A percentile compares a stretch with the other conserved stretches of the same genome.
Evolutionary conservation across 1,140 invertebrate species (phyloP).

Genomic region (Drosophila biarmipes): DNA sequence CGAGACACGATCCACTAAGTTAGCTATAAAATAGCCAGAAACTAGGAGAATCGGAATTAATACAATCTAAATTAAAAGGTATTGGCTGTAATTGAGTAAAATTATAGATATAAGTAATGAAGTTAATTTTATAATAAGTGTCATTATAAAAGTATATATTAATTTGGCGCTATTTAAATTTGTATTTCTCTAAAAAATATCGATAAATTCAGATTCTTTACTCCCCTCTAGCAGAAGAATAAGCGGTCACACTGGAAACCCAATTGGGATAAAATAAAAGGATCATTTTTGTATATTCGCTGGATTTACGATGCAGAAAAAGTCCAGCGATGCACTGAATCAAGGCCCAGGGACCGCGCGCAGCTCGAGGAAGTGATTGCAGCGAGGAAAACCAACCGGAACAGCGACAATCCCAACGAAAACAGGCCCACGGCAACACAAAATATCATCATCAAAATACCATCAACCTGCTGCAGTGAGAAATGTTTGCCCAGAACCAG

Average conservation of each 20-base stretch:
- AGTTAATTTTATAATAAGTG: too few species aligned
- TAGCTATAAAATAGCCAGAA: neutral
- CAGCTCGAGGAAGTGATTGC: constrained; percentile 28
- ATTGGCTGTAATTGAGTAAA: too few species aligned
- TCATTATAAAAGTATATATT: too few species aligned
- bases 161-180: neutral
- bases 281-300: constrained; percentile 24
- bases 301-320: constrained; percentile 53
- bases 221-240: too few species aligned
- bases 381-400: neutral
- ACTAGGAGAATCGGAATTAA: too few species aligned
- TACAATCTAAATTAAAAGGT: too few species aligned
- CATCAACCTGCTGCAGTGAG: constrained; percentile 20
- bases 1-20: neutral
- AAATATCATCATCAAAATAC: constrained; percentile 30
- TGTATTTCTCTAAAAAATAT: too few species aligned
- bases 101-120: too few species aligned
- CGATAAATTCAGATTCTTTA: too few species aligned
- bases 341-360: constrained; percentile 13
- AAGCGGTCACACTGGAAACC: constrained; percentile 23
- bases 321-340: constrained; percentile 12
- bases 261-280: constrained; percentile 72
- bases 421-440: constrained; percentile 16
- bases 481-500: constrained; percentile 87
- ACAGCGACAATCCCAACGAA: constrained; percentile 33